Percentiles rank a stretch among this genome's conserved stretches.
phyloP scores from a whole-genome alignment of 2,797 vertebrate genomes.

The Pelochelys cantorii region DNA sequence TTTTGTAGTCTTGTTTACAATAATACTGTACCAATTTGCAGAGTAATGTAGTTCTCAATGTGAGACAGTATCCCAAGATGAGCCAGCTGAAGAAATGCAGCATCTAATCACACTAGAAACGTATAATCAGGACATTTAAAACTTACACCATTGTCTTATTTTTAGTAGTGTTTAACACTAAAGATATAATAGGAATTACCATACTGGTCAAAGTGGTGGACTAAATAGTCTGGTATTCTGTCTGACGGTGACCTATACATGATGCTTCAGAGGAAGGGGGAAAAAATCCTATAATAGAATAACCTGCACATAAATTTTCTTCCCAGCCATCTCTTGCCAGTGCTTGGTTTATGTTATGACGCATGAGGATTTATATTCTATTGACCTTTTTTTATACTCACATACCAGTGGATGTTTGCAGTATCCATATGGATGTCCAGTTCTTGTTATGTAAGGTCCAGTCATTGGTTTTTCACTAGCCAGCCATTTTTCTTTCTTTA shows the following conservation, averaged over 20 bases:
- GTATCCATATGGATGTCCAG: fast-evolving
- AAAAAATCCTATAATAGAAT: neutral
- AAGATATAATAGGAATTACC: neutral
- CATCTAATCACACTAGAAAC: neutral
- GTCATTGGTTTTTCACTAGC: neutral
- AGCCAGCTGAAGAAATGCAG: neutral
- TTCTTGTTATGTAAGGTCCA: neutral
- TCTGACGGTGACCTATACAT: neutral
- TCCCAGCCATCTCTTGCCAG: neutral
- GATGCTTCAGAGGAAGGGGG: neutral
- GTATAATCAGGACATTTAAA: neutral
- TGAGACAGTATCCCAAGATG: neutral
- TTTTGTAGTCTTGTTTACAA: neutral
- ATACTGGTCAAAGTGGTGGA: neutral
- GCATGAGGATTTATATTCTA: neutral
- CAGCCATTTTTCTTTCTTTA: neutral
- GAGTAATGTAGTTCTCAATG: neutral
- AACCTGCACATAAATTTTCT: neutral
- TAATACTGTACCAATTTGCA: neutral
- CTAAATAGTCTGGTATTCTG: neutral
- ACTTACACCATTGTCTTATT: neutral
- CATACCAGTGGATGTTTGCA: neutral
- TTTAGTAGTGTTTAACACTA: neutral
- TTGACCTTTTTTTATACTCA: neutral
- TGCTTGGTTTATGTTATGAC: neutral